Conservation (phyloP, 2,888 invertebrate genomes). For the Luperina nickerlii region DNA sequence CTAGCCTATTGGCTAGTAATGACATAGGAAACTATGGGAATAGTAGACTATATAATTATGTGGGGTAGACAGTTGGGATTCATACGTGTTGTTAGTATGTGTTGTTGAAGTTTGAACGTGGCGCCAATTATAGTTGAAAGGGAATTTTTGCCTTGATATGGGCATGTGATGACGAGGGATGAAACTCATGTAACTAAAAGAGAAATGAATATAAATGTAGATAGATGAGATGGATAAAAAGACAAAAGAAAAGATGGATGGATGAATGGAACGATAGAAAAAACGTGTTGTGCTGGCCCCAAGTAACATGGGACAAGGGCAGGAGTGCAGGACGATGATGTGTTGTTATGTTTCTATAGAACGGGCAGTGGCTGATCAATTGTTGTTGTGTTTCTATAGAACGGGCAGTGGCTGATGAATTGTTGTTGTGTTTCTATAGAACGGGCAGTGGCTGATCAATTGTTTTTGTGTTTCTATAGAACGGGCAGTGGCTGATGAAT, state of each 20-base stretch:
- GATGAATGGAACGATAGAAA: no score
- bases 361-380: neutral
- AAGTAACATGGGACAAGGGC: neutral
- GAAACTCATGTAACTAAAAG: neutral
- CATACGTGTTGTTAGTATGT: neutral
- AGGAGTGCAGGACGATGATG: neutral
- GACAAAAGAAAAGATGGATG: no score
- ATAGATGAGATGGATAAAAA: neutral
- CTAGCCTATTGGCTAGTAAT: conserved; percentile 30
- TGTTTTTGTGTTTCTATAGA: no score
- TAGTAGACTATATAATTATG: neutral
- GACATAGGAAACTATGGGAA: conserved; percentile 31
- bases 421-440: neutral
- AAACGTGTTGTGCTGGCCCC: no score
- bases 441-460: neutral
- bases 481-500: no score
- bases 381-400: no score
- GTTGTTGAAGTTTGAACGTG: neutral
- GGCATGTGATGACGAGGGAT: neutral
- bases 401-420: no score
- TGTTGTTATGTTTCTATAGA: neutral
- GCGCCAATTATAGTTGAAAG: neutral
- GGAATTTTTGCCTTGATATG: neutral
- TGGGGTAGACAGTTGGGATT: neutral
- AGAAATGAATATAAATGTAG: neutral